Evolutionary conservation across 2,797 vertebrate species (phyloP).

Genomic region (Otolemur crassicaudatus): DNA sequence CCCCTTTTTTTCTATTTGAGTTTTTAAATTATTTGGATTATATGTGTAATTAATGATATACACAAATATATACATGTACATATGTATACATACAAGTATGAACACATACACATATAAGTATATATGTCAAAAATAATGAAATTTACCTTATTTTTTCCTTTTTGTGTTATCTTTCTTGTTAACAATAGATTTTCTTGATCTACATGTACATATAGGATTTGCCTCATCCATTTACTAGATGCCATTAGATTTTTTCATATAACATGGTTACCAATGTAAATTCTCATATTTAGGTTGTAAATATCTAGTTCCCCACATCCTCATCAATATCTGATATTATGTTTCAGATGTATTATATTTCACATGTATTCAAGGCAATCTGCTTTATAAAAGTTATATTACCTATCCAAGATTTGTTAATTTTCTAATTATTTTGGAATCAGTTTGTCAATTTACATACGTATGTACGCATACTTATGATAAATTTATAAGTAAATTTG

Average conservation of each 20-base stretch:
- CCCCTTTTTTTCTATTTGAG: not conserved
- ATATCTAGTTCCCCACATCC: not conserved
- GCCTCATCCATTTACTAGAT: not conserved
- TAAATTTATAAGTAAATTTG: not conserved
- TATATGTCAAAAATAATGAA: not conserved
- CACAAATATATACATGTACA: not conserved
- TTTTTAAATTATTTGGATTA: not conserved
- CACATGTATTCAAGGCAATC: not conserved
- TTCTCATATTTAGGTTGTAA: not conserved
- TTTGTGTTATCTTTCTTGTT: not conserved
- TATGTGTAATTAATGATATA: not conserved
- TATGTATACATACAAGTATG: not conserved
- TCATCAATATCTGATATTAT: not conserved
- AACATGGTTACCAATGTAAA: not conserved
- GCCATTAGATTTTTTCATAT: not conserved
- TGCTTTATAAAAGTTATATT: not conserved
- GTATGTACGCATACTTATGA: not conserved
- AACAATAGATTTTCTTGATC: not conserved
- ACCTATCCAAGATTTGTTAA: not conserved
- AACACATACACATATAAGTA: not conserved
- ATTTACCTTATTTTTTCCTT: not conserved
- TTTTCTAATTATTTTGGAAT: constrained; percentile 1
- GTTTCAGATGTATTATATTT: not conserved
- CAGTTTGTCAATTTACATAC: not conserved
- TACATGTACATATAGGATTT: not conserved